Percentiles rank a stretch among this genome's conserved stretches.
phyloP scores from a whole-genome alignment of 2,797 vertebrate species.

The Pelodytes ibericus region DNA sequence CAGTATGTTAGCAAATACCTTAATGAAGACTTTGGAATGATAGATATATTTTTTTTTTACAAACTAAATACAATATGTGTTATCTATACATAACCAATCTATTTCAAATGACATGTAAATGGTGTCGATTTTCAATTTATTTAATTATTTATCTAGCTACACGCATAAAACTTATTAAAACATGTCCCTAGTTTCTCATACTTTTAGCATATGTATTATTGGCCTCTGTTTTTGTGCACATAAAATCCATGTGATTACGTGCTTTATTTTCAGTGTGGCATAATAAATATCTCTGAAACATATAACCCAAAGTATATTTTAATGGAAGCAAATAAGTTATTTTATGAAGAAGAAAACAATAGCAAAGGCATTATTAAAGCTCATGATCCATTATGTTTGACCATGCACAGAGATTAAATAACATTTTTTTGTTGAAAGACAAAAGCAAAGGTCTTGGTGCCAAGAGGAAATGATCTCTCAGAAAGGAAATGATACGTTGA shows the following conservation, averaged over 20 bases:
- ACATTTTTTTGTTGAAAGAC: slow-evolving; percentile 57
- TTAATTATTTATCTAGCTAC: too few relatives aligned
- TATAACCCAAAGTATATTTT: slow-evolving; percentile 9
- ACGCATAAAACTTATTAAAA: too few relatives aligned
- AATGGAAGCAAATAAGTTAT: slow-evolving; percentile 35
- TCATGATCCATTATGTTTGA: slow-evolving; percentile 54
- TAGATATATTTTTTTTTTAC: too few relatives aligned
- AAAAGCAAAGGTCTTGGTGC: slow-evolving; percentile 57
- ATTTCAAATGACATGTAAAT: too few relatives aligned
- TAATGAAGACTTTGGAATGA: too few relatives aligned
- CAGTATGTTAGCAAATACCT: too few relatives aligned
- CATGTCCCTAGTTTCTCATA: background rate
- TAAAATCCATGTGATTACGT: slow-evolving; percentile 34
- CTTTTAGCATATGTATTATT: slow-evolving; percentile 4
- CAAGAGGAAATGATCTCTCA: slow-evolving; percentile 57
- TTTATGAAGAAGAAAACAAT: slow-evolving; percentile 42
- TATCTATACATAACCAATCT: too few relatives aligned
- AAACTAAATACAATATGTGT: too few relatives aligned
- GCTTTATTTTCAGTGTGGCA: slow-evolving; percentile 29
- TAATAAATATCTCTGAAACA: slow-evolving; percentile 29
- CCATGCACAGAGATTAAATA: slow-evolving; percentile 53
- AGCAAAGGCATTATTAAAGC: slow-evolving; percentile 50
- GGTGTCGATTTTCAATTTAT: too few relatives aligned
- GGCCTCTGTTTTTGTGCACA: background rate
- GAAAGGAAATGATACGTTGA: slow-evolving; percentile 59